Percentiles rank a stretch among this genome's conserved stretches.
Evolutionary conservation across 2,888 invertebrate genomes (phyloP).

Genomic region (Coenonympha arcania): DNA sequence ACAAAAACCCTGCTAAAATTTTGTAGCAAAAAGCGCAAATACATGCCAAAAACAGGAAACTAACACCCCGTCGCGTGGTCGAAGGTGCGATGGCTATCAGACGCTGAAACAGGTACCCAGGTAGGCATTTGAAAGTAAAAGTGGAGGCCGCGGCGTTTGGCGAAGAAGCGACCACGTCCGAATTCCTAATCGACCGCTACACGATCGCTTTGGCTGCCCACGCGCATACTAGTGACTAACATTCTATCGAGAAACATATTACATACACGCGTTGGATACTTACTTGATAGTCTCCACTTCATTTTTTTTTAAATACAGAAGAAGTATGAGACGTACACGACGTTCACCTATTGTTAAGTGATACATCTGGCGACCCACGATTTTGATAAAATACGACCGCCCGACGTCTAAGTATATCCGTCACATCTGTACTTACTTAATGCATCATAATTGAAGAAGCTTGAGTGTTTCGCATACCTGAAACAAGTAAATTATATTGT

Average conservation of each 20-base stretch:
- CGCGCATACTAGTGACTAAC: slow-evolving; percentile 30
- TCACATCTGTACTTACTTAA: no score
- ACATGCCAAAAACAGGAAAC: neutral
- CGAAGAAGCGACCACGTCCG: slow-evolving; percentile 35
- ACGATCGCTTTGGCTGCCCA: slow-evolving; percentile 27
- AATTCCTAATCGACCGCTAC: slow-evolving; percentile 33
- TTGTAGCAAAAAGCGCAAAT: neutral
- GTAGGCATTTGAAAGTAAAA: slow-evolving; percentile 49
- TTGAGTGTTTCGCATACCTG: slow-evolving; percentile 11
- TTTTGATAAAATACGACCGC: no score
- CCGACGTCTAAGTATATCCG: no score
- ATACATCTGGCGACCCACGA: no score
- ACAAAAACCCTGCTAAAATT: no score
- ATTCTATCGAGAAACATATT: slow-evolving; percentile 35
- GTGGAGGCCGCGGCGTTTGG: slow-evolving; percentile 45
- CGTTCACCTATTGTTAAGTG: no score
- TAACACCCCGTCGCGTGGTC: neutral
- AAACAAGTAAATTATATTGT: slow-evolving; percentile 1
- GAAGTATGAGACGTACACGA: no score
- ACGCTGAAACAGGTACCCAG: slow-evolving; percentile 1
- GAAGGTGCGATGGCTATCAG: neutral
- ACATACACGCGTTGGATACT: no score
- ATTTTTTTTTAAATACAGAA: no score
- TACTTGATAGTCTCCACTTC: no score
- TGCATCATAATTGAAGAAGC: neutral